Conservation (phyloP, 2,113 vertebrate species). For the Entomyzon cyanotis region DNA sequence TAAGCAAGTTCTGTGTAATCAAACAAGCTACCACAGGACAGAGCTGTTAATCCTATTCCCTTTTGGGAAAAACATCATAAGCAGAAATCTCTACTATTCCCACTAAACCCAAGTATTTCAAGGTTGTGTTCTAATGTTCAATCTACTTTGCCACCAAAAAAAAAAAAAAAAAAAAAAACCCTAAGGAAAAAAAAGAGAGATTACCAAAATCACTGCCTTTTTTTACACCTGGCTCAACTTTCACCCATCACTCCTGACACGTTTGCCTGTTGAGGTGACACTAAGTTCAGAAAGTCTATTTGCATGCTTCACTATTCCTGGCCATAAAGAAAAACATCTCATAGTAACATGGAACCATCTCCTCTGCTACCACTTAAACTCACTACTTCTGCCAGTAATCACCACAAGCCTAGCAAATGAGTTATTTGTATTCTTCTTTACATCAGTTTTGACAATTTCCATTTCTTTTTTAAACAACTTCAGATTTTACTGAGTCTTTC, state of each 20-base stretch:
- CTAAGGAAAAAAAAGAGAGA: not conserved
- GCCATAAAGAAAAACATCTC: not conserved
- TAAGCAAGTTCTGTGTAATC: not conserved
- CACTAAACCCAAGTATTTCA: not conserved
- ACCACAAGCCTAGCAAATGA: not conserved
- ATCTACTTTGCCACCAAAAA: not conserved
- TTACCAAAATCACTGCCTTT: not conserved
- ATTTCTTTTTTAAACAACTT: not conserved
- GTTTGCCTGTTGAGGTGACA: not conserved
- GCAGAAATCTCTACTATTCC: not conserved
- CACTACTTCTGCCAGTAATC: not conserved
- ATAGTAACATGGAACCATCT: not conserved
- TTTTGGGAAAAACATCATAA: not conserved
- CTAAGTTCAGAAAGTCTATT: not conserved
- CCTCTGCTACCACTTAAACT: not conserved
- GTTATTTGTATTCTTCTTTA: not conserved
- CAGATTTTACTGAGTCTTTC: not conserved
- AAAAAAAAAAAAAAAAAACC: not conserved
- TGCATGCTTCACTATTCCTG: not conserved
- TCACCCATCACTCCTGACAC: not conserved
- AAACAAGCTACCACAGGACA: not conserved
- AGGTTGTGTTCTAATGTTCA: not conserved
- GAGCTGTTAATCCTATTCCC: not conserved
- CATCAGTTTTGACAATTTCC: not conserved
- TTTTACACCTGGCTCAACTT: not conserved